Conservation (phyloP, 1,140 invertebrate genomes). For the Mamestra configurata region DNA sequence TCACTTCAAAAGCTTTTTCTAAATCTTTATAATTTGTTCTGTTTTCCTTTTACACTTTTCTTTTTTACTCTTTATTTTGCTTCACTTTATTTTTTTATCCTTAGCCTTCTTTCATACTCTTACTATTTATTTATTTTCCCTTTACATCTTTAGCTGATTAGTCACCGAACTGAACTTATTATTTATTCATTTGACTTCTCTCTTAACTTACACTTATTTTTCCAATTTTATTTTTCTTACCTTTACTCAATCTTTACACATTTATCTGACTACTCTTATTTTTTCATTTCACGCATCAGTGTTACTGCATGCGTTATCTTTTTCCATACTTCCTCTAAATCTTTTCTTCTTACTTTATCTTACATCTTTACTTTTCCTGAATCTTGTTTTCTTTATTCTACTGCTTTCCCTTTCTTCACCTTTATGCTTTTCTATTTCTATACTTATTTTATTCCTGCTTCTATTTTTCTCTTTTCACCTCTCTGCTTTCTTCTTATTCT, state of each 20-base stretch:
- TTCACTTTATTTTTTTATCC: neutral
- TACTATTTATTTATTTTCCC: too few species aligned
- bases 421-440: neutral
- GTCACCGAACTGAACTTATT: too few species aligned
- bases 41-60: neutral
- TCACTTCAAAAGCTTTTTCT: neutral
- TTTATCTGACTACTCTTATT: slow-evolving; percentile 27
- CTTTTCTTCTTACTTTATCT: neutral
- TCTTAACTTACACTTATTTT: neutral
- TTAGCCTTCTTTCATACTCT: too few species aligned
- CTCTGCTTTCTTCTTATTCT: slow-evolving; percentile 3
- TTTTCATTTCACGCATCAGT: slow-evolving; percentile 18
- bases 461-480: slow-evolving; percentile 6
- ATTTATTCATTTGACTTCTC: too few species aligned
- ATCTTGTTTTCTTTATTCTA: neutral
- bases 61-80: neutral
- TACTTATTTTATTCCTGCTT: neutral
- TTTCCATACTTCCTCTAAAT: slow-evolving; percentile 32
- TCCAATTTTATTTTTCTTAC: neutral
- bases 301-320: neutral
- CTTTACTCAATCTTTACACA: slow-evolving; percentile 14
- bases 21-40: neutral
- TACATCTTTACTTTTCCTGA: neutral
- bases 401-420: neutral
- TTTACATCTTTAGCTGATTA: too few species aligned